phyloP scores from a whole-genome alignment of 2,888 invertebrate species.

The Sturmia bella region DNA sequence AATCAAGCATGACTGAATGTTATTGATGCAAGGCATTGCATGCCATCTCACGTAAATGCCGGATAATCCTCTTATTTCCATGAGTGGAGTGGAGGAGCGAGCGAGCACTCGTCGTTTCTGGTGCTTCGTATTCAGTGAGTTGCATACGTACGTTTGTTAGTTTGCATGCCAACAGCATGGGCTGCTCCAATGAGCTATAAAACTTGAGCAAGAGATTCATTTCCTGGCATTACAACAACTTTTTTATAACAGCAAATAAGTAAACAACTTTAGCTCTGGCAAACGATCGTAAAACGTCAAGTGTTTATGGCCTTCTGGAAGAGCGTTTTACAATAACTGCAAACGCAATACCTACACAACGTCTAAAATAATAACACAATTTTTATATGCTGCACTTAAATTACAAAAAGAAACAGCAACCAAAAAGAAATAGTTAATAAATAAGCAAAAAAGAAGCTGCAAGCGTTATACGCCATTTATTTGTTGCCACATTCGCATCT shows the following conservation, averaged over 20 bases:
- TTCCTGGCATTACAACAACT: conserved; percentile 53
- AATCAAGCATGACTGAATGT: conserved; percentile 44
- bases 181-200: conserved; percentile 49
- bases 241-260: conserved; percentile 41
- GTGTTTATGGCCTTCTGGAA: conserved; percentile 67
- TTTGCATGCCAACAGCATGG: conserved; percentile 1
- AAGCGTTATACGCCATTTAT: conserved; percentile 28
- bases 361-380: conserved; percentile 27
- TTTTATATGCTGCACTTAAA: conserved; percentile 51
- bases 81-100: conserved; percentile 6
- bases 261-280: conserved; percentile 39
- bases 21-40: conserved; percentile 55
- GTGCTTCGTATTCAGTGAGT: conserved; percentile 6
- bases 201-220: conserved; percentile 60
- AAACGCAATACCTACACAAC: conserved; percentile 25
- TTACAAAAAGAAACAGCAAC: no score
- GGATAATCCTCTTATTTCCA: conserved; percentile 58
- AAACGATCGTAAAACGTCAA: conserved; percentile 67
- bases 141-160: no score
- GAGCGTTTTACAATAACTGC: conserved; percentile 35
- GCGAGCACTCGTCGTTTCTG: not conserved
- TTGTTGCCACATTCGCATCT: not conserved
- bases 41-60: conserved; percentile 55
- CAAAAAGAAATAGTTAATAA: conserved; percentile 3
- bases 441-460: conserved; percentile 2